Base-by-base conservation (phyloP, 2,888 invertebrate genomes). In the Ichneumon xanthorius region DNA sequence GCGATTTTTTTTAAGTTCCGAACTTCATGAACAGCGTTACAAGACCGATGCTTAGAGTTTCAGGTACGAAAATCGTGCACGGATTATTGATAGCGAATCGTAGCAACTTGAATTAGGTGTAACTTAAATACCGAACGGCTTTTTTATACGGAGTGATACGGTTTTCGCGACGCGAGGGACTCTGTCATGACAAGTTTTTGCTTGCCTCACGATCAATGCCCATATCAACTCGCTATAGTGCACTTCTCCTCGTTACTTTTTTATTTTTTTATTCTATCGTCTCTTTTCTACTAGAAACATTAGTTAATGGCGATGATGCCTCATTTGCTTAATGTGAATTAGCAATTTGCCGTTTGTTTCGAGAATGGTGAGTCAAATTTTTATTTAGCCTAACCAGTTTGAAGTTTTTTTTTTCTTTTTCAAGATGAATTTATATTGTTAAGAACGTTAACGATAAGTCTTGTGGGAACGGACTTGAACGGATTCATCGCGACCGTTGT, bases 111-210 rank as follows among this genome's bases (percentile, higher is more conserved):
- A 72, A 71, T 82, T 82, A 77, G n/a, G 40, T 77, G n/a, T 53
- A 67, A 71, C 81, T 86, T 55, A 84, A 73, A 50, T 77, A 78
- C 67, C 58, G 78, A 77, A 81, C 26, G 83, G 71, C 53, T 75
- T 80, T 68, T 61, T 65, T 48, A 26, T 71, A 65, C 68, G 50
- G 71, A 37, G 45, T 55, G 61, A 63, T 55, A 72, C 22, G 79
- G 65, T 67, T 45, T 55, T 19, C 77, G 33, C 65, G 48, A 65
- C 22, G 65, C 37, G 30, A 63, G 16, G 65, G 37, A 79, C 19
- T 45, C 30, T 26, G 40, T 76, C 61, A 53, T 77, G 71, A 72
- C 55, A 61, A 82, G 26, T 58, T 79, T 58, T 65, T 37, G 58
- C 68, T 80, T 68, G 72, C 61, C 50, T 7, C 63, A 53, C 80